phyloP scores from a whole-genome alignment of 1,140 invertebrate species.

The Drosophila santomea region DNA sequence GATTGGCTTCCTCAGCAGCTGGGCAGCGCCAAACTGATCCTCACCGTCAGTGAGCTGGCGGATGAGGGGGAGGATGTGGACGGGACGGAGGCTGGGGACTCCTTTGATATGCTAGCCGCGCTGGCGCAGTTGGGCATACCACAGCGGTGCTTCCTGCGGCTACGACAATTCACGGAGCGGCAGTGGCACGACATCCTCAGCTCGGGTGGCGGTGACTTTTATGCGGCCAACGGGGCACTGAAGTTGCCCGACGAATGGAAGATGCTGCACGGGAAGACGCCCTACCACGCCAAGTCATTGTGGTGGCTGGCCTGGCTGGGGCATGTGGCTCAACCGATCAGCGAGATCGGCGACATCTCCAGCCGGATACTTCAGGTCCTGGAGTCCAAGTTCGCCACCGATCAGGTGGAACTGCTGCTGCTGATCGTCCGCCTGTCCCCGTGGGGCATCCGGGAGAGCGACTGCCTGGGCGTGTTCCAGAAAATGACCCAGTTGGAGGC shows the following conservation, averaged over 20 bases:
- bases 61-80: slow-evolving; percentile 32
- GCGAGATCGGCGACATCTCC: slow-evolving; percentile 73
- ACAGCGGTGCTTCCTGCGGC: slow-evolving; percentile 74
- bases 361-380: slow-evolving; percentile 71
- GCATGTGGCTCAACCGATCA: slow-evolving; percentile 71
- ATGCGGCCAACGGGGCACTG: slow-evolving; percentile 80
- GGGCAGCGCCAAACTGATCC: slow-evolving; percentile 89
- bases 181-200: slow-evolving; percentile 84
- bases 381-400: slow-evolving; percentile 71
- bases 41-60: slow-evolving; percentile 87
- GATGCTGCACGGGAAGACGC: slow-evolving; percentile 74
- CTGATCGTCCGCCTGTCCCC: slow-evolving; percentile 74
- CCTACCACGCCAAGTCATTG: slow-evolving; percentile 81
- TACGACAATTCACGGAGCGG: slow-evolving; percentile 78
- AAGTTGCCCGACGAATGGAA: slow-evolving; percentile 83
- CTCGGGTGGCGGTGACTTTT: slow-evolving; percentile 82
- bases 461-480: slow-evolving; percentile 80
- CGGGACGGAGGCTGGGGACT: slow-evolving; percentile 21
- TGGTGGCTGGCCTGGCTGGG: slow-evolving; percentile 84
- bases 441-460: slow-evolving; percentile 79
- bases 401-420: slow-evolving; percentile 76
- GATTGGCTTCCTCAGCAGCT: slow-evolving; percentile 90
- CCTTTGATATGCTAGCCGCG: slow-evolving; percentile 65
- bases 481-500: slow-evolving; percentile 78
- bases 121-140: slow-evolving; percentile 76